Evolutionary conservation across 1,140 invertebrate species (phyloP).

Genomic region (Chrysomallon squamiferum): DNA sequence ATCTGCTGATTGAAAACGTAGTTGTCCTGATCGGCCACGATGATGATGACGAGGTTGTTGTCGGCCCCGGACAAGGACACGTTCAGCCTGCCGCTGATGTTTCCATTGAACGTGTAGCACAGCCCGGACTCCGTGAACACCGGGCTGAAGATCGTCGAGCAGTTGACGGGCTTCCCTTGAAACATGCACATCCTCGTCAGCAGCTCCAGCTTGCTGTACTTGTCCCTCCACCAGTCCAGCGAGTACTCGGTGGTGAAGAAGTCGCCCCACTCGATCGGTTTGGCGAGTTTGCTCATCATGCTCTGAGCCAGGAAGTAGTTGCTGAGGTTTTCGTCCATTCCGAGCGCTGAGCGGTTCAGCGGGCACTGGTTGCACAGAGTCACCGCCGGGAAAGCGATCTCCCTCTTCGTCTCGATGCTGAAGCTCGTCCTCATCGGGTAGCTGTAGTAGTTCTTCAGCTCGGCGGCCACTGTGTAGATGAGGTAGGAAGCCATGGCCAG

Average conservation of each 20-base stretch:
- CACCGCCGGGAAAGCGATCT: background rate
- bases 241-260: background rate
- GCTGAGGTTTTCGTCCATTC: background rate
- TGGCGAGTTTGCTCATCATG: background rate
- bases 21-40: background rate
- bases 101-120: conserved; percentile 1
- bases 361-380: background rate
- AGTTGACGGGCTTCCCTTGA: background rate
- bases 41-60: background rate
- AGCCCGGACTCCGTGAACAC: background rate
- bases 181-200: background rate
- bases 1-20: background rate
- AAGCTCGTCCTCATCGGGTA: background rate
- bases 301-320: background rate
- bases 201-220: too few species aligned
- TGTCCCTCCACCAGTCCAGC: conserved; percentile 1
- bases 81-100: background rate
- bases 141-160: background rate
- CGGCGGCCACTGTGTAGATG: background rate
- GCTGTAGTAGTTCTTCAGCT: conserved; percentile 4
- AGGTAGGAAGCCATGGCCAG: background rate
- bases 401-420: background rate
- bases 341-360: background rate
- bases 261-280: background rate
- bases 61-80: background rate